These are phyloP conservation scores for Xyrichtys novacula DNA, from an alignment of 2,797 vertebrate species.

Conservation along the genomic window DNA sequence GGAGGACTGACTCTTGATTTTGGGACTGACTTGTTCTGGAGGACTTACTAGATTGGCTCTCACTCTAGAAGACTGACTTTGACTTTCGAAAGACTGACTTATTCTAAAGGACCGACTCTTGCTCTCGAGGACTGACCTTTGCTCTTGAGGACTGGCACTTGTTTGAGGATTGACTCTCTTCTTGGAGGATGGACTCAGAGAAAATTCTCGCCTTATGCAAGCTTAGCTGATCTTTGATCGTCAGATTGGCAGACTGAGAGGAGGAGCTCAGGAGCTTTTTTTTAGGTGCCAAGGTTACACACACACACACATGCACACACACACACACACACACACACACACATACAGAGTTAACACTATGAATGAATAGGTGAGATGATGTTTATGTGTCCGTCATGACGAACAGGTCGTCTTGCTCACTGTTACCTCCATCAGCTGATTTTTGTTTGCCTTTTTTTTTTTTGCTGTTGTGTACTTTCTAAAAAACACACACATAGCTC, in stretches of 20 bases:
- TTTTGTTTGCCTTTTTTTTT: slow-evolving; percentile 47
- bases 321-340: slow-evolving; percentile 17
- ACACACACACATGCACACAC: slow-evolving; percentile 33
- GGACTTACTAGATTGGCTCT: too few species aligned
- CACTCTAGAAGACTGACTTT: too few species aligned
- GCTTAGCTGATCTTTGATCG: slow-evolving; percentile 56
- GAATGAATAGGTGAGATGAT: slow-evolving; percentile 46
- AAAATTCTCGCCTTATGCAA: slow-evolving; percentile 79
- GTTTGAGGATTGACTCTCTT: slow-evolving; percentile 49
- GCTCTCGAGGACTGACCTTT: too few species aligned
- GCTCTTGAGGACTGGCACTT: too few species aligned
- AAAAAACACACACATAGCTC: slow-evolving; percentile 71
- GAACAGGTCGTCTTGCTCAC: slow-evolving; percentile 58
- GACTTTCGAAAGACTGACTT: too few species aligned
- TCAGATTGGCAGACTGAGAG: slow-evolving; percentile 67
- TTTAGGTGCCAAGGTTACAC: slow-evolving; percentile 77
- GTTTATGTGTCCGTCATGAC: slow-evolving; percentile 49
- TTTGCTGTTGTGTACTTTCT: slow-evolving; percentile 85
- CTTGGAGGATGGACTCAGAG: slow-evolving; percentile 40
- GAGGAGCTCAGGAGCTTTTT: slow-evolving; percentile 74
- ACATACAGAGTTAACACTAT: slow-evolving; percentile 24
- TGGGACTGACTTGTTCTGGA: too few species aligned
- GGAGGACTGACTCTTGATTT: slow-evolving; percentile 48
- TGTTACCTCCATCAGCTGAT: slow-evolving; percentile 75
- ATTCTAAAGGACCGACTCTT: too few species aligned